A percentile compares a stretch with the other conserved stretches of the same genome.
Conservation (phyloP, 2,797 vertebrate species). For the Dicrostonyx torquatus region DNA sequence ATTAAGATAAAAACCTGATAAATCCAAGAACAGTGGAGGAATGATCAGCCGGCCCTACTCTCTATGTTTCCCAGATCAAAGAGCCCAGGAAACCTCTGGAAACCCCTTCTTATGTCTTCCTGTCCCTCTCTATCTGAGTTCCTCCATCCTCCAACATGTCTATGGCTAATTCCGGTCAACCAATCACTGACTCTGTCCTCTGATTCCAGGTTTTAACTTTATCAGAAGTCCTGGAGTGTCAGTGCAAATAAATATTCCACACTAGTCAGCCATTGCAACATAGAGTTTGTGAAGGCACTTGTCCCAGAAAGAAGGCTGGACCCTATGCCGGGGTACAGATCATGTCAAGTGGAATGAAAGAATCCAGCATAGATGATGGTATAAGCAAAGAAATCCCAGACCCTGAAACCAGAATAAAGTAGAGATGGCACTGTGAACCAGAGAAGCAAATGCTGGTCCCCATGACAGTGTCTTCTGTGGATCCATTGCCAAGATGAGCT, state of each 20-base stretch:
- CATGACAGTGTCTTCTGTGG: background rate
- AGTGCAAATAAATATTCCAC: background rate
- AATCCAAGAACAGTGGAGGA: background rate
- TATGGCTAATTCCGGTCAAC: background rate
- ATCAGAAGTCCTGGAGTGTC: background rate
- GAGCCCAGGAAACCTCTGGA: background rate
- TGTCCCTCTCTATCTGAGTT: no score
- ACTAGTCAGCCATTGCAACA: background rate
- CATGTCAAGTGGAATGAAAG: background rate
- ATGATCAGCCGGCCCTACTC: background rate
- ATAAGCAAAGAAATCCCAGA: background rate
- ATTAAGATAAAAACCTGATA: background rate
- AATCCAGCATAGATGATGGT: accelerated
- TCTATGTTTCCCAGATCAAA: background rate
- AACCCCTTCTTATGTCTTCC: background rate
- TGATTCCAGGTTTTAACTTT: background rate
- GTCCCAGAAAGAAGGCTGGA: background rate
- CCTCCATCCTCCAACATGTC: no score
- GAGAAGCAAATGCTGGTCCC: background rate
- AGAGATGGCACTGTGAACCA: background rate
- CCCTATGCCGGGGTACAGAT: background rate
- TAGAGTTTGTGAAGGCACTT: background rate
- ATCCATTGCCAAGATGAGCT: background rate
- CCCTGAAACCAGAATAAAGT: background rate
- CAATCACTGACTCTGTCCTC: background rate